Evolutionary conservation across 2,888 invertebrate species (phyloP).

Genomic region (Platycnemis pennipes): DNA sequence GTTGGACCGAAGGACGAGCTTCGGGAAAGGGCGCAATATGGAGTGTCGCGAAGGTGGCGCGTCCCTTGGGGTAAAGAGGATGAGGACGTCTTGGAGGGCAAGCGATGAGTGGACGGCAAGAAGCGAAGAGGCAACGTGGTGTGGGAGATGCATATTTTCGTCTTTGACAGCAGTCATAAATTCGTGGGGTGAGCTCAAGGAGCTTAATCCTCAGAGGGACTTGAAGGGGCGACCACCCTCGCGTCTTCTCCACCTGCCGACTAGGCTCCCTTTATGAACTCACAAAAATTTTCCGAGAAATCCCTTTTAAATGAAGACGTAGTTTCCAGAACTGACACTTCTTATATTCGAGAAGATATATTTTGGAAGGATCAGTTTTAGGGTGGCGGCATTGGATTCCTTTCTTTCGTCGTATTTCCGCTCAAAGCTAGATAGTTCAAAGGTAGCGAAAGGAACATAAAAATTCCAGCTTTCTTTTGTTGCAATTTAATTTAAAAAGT

Average conservation of each 20-base stretch:
- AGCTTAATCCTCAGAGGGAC: neutral
- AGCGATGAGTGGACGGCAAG: neutral
- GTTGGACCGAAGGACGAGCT: neutral
- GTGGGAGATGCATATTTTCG: neutral
- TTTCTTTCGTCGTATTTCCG: no score
- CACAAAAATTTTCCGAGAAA: neutral
- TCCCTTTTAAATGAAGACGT: neutral
- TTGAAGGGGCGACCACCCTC: neutral
- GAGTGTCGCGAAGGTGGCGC: neutral
- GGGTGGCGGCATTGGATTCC: neutral
- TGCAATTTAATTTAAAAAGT: no score
- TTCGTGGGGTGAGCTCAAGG: neutral
- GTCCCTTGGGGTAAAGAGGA: neutral
- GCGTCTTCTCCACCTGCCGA: neutral
- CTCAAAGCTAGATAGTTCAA: no score
- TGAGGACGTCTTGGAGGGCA: neutral
- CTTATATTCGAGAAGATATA: neutral
- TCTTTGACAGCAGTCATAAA: slow-evolving; percentile 11
- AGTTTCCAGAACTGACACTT: neutral
- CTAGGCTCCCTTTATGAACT: neutral
- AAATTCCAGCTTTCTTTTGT: no score
- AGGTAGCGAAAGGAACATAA: no score
- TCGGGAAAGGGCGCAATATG: neutral
- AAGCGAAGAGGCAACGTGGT: neutral
- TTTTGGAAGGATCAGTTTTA: neutral